Percentiles rank a stretch among this genome's conserved stretches.
Evolutionary conservation across 2,888 invertebrate genomes (phyloP).

Genomic region (Ceriagrion tenellum): DNA sequence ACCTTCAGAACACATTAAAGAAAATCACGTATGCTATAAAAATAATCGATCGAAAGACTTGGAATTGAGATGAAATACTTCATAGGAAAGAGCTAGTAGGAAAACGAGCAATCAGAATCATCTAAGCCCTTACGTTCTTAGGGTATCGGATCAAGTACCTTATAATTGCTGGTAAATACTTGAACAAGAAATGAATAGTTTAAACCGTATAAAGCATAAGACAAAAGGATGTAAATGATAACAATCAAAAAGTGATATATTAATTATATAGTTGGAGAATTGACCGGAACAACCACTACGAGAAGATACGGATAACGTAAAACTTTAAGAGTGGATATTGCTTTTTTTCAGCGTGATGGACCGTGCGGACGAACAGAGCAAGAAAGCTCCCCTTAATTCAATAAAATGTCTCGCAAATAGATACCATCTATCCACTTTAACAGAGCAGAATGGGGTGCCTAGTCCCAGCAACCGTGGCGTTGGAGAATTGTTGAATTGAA

Average conservation of each 20-base stretch:
- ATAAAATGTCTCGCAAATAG: neutral
- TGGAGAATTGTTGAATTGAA: conserved; percentile 51
- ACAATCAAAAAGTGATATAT: neutral
- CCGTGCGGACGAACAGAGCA: neutral
- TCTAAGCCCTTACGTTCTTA: too few relatives aligned
- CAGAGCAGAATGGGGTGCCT: neutral
- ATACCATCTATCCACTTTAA: neutral
- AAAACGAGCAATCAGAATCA: too few relatives aligned
- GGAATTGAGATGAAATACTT: too few relatives aligned
- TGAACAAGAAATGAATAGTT: neutral
- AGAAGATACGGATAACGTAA: too few relatives aligned
- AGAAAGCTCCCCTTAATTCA: neutral
- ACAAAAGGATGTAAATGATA: neutral
- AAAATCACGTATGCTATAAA: too few relatives aligned
- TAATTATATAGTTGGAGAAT: neutral
- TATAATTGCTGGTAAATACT: too few relatives aligned
- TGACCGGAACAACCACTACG: neutral
- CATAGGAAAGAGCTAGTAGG: too few relatives aligned
- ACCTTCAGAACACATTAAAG: too few relatives aligned
- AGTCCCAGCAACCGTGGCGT: neutral
- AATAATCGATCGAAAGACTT: too few relatives aligned
- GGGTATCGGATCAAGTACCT: too few relatives aligned
- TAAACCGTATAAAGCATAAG: neutral
- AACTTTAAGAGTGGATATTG: neutral
- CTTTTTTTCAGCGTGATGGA: neutral